phyloP scores from a whole-genome alignment of 2,888 invertebrate genomes.

The Lycophotia porphyrea region DNA sequence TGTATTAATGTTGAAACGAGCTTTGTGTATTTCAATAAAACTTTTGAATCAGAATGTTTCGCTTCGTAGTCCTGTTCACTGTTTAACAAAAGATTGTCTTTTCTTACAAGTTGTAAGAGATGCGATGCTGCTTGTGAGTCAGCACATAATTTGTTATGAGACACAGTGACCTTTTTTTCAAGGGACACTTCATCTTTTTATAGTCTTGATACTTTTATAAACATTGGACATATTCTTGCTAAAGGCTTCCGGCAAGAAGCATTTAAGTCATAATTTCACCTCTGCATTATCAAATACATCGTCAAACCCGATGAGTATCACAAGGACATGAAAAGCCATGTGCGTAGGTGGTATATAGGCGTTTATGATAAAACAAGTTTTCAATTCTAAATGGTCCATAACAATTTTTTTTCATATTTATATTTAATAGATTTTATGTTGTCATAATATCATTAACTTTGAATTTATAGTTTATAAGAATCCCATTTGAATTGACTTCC shows the following conservation, averaged over 20 bases:
- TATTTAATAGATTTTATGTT: constrained; percentile 43
- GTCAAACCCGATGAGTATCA: neutral
- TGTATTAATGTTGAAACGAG: constrained; percentile 29
- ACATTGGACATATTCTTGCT: neutral
- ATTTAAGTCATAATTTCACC: neutral
- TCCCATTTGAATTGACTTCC: constrained; percentile 38
- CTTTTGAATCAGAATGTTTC: neutral
- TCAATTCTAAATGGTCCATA: constrained; percentile 31
- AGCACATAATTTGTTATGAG: constrained; percentile 25
- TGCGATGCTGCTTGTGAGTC: constrained; percentile 18
- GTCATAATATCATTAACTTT: constrained; percentile 50
- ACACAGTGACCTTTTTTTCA: neutral
- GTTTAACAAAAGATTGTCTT: constrained; percentile 24
- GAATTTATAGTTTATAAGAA: constrained; percentile 50
- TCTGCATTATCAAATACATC: neutral
- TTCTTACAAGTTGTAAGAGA: neutral
- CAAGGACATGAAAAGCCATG: constrained; percentile 17
- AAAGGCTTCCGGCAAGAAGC: neutral
- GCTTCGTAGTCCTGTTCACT: neutral
- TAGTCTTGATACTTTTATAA: neutral
- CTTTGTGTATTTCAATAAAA: constrained; percentile 24
- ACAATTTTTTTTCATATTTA: constrained; percentile 41
- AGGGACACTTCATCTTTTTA: neutral
- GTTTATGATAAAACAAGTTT: constrained; percentile 36
- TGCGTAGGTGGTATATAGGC: constrained; percentile 38